A percentile compares a stretch with the other conserved stretches of the same genome.
These are phyloP conservation scores for Leptinotarsa defecta DNA, from an alignment of 1,140 invertebrate genomes.

Conservation along the genomic window DNA sequence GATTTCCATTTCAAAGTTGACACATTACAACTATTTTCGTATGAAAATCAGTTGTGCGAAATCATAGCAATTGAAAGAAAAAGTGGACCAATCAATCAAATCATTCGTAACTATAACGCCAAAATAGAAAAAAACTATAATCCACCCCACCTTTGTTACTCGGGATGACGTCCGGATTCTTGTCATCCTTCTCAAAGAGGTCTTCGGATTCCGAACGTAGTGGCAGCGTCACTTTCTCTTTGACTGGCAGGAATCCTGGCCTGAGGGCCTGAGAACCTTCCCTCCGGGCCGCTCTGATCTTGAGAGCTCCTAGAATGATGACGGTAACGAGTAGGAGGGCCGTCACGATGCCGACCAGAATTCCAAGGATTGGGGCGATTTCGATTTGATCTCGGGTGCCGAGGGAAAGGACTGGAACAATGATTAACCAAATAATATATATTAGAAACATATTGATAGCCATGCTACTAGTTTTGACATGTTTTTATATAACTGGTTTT, in stretches of 20 bases:
- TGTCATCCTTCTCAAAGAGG: slow-evolving; percentile 74
- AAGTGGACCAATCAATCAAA: too few species aligned
- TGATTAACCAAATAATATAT: neutral
- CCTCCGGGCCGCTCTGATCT: slow-evolving; percentile 63
- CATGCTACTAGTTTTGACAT: too few species aligned
- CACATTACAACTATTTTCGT: too few species aligned
- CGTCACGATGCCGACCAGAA: slow-evolving; percentile 73
- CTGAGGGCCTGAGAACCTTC: slow-evolving; percentile 59
- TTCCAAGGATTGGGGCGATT: slow-evolving; percentile 75
- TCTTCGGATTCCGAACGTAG: slow-evolving; percentile 67
- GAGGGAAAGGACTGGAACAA: slow-evolving; percentile 51
- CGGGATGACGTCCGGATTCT: slow-evolving; percentile 84
- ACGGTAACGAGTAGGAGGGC: slow-evolving; percentile 71
- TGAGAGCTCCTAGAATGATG: slow-evolving; percentile 71
- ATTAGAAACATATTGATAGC: too few species aligned
- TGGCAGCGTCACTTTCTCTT: slow-evolving; percentile 70
- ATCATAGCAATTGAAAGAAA: too few species aligned
- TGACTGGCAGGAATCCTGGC: slow-evolving; percentile 67
- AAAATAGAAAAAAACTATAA: neutral
- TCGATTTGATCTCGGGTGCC: slow-evolving; percentile 61
- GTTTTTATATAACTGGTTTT: too few species aligned
- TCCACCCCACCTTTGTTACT: slow-evolving; percentile 77
- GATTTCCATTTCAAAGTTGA: too few species aligned
- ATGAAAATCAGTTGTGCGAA: too few species aligned
- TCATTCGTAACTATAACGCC: too few species aligned